Evolutionary conservation across 2,113 vertebrate species (phyloP).

Genomic region (Onychostoma macrolepis): DNA sequence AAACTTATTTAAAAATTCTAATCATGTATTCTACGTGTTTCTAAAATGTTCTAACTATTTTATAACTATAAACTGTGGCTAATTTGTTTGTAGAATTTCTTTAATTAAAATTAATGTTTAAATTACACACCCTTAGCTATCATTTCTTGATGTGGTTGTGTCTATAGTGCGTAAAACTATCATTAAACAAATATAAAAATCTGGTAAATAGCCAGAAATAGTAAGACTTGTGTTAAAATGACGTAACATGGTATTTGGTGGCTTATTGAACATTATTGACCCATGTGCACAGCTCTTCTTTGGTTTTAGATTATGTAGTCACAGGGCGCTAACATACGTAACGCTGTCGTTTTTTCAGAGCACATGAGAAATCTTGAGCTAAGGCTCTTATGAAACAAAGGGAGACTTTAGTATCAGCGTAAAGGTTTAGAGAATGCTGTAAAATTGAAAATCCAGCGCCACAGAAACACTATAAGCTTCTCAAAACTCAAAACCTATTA

Average conservation of each 20-base stretch:
- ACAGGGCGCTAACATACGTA: conserved; percentile 10
- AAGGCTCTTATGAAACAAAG: conserved; percentile 75
- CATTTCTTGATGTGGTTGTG: neutral
- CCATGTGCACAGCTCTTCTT: neutral
- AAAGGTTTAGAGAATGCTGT: conserved; percentile 41
- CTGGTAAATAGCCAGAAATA: neutral
- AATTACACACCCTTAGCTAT: neutral
- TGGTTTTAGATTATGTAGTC: conserved; percentile 14
- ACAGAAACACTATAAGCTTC: conserved; percentile 64
- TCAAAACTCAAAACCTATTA: conserved; percentile 63
- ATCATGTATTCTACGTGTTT: no score
- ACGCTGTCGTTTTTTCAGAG: conserved; percentile 41
- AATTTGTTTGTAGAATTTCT: neutral
- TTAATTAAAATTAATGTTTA: neutral
- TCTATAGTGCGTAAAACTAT: neutral
- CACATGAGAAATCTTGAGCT: conserved; percentile 71
- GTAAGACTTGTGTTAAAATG: neutral
- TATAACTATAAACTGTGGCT: no score
- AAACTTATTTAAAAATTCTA: neutral
- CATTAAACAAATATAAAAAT: neutral
- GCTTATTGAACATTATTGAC: neutral
- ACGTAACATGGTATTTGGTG: neutral
- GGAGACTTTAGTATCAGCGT: conserved; percentile 62
- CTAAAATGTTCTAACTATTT: neutral
- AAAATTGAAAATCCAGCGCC: conserved; percentile 54